Percentiles rank a stretch among this genome's conserved stretches.
Conservation (phyloP, 2,113 vertebrate species). For the Gnathonemus echidnorhynchus region DNA sequence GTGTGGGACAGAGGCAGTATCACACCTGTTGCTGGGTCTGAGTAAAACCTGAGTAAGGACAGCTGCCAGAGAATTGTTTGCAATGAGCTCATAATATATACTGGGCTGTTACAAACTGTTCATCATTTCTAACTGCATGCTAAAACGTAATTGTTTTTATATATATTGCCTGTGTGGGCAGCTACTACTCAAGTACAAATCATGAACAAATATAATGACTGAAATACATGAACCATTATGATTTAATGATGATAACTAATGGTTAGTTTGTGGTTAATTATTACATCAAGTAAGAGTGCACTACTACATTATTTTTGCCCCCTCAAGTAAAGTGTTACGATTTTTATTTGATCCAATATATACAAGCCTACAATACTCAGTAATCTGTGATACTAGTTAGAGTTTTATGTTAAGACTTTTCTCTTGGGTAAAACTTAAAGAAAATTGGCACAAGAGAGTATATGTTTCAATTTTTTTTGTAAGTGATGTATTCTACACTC, state of each 20-base stretch:
- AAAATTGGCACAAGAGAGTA: neutral
- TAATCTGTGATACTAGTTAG: neutral
- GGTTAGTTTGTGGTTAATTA: neutral
- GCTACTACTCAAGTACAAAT: neutral
- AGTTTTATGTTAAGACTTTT: neutral
- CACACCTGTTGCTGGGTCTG: neutral
- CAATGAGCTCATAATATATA: neutral
- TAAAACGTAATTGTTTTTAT: neutral
- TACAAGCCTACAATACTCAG: neutral
- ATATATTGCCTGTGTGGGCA: neutral
- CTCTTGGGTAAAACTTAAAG: neutral
- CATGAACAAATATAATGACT: neutral
- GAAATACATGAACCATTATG: neutral
- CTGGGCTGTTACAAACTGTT: neutral
- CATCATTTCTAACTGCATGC: neutral
- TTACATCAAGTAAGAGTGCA: neutral
- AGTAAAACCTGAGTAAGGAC: neutral
- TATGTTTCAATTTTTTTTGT: neutral
- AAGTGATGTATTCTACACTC: neutral
- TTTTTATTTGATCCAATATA: neutral
- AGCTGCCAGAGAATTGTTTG: neutral
- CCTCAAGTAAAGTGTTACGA: neutral
- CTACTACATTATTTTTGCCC: neutral
- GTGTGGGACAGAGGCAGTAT: constrained; percentile 13
- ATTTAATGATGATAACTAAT: neutral